Evolutionary conservation across 2,888 invertebrate species (phyloP), one percentile per base, ranked within the genome.

Genomic region (Latrodectus elegans): DNA sequence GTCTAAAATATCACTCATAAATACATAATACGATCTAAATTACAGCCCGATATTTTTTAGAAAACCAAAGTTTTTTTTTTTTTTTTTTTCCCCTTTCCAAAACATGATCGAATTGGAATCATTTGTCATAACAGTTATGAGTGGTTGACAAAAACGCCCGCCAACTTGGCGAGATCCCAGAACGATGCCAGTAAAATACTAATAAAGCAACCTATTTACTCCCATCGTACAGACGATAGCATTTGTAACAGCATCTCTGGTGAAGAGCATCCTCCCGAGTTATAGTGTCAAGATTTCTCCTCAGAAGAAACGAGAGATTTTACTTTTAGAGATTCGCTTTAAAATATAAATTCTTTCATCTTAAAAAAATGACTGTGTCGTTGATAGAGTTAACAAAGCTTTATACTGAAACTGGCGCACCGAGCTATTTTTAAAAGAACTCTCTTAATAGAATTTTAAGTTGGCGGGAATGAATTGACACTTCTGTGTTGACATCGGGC

Each of bases 191-290:
- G 73, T 53, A 73, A 65, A 76, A 73, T 79, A 70, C 68, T 79
- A 85, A 79, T 73, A 79, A 85, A 85, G 85, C 85, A 85, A 85
- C 85, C 85, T 79, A 79, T 85, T 60, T 60, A 60, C 82, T 60
- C 74, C 64, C 73, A 65, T 38, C 60, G 75, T 75, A 70, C 68
- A 79, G 79, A 80, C 74, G 85, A 79, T 60, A 85, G 85, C 85
- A 85, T 79, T 85, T 85, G 85, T 79, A 85, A 79, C 85, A 84
- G 84, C 84, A 79, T 84, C 84, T 84, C 78, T 17, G 51, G 76
- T 71, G 68, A 53, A 74, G 76, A 76, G 75, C 70, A 83, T 76
- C 70, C 52, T 70, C 70, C 26, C 52, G 17, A 55, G 53, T 49
- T 55, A 55, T 71, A 38, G 71, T 51, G 26, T 51, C 15, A n/a